Percentiles rank a stretch among this genome's conserved stretches.
Evolutionary conservation across 2,888 invertebrate species (phyloP).

Genomic region (Callyntrura sp.): DNA sequence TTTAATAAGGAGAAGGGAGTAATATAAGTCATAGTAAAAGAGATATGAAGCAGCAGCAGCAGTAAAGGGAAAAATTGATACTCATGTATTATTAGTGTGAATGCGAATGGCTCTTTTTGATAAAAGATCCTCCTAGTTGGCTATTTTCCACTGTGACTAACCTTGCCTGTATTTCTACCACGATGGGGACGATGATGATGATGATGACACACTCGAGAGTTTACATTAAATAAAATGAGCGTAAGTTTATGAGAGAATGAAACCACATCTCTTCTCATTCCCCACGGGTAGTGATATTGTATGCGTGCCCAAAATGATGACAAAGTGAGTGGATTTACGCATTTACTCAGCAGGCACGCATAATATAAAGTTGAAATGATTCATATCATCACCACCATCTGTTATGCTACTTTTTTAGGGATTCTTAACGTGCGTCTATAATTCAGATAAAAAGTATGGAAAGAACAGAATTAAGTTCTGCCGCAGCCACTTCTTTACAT

Average conservation of each 20-base stretch:
- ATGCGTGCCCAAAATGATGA: constrained; percentile 43
- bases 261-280: background rate
- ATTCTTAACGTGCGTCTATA: no score
- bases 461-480: constrained; percentile 16
- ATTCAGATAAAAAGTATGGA: background rate
- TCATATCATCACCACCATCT: constrained; percentile 48
- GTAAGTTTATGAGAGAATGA: background rate
- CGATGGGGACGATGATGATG: background rate
- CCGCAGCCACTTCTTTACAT: constrained; percentile 13
- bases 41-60: background rate
- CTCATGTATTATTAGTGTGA: background rate
- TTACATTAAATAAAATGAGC: constrained; percentile 27
- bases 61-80: background rate
- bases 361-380: background rate
- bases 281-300: background rate
- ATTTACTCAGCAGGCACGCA: constrained; percentile 14
- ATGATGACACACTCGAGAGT: background rate
- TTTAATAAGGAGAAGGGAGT: constrained; percentile 12
- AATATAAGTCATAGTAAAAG: background rate
- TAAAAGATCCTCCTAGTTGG: constrained; percentile 42
- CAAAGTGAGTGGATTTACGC: constrained; percentile 35
- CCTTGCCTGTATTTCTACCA: background rate
- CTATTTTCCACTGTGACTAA: background rate
- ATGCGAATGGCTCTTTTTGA: constrained; percentile 59
- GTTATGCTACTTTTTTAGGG: background rate